Base-by-base conservation (phyloP, 2,113 vertebrate genomes). In the Salvelinus namaycush region DNA sequence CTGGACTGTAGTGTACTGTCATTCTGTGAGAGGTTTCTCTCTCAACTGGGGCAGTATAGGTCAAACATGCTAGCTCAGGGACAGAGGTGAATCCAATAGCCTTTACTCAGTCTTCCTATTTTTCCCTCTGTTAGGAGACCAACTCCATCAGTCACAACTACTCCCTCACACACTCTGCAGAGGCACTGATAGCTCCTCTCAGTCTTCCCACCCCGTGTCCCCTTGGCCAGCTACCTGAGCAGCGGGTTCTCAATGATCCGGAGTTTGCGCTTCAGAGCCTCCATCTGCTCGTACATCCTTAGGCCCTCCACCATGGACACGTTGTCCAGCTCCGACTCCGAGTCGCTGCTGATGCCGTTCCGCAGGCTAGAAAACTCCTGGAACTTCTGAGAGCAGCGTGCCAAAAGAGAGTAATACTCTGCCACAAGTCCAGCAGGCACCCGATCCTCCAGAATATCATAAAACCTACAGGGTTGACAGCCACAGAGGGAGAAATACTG, bases 201-300 rank as follows among this genome's bases (percentile, higher is more conserved):
- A 6, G 62, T 60, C 48, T 31, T 29, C 65, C 27, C 65, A 24
- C 27, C 29, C 11, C 48, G 3, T 48, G 8, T 44, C 60, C 60
- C 62, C 34, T n/a, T 48, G 8, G 29, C 67, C 5, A 31, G 29
- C 31, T 91, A 96, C 95, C 96, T 95, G 86, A 96, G 88, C 78
- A 99, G 87, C 18, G 97, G 97, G 83, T 96, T 98, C 90, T 99
- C 98, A 12, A 99, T 97, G 68, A 99, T 91, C 83, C 95, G 93
- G 48, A 99, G 92, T 82, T 97, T 97, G 69, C 95, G 95, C 84
- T 96, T 97, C 75, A 96, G 84, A 2, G 87, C 93, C 87, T 99
- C 97, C 72, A 98, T 90, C 83, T 95, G 89, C 4, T 97, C 96
- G 26, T 93, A 96, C 57, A 99, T 86, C 80, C 95, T 94, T 73